Evolutionary conservation across 2,888 invertebrate species (phyloP).

Genomic region (Leptopilina myrica): DNA sequence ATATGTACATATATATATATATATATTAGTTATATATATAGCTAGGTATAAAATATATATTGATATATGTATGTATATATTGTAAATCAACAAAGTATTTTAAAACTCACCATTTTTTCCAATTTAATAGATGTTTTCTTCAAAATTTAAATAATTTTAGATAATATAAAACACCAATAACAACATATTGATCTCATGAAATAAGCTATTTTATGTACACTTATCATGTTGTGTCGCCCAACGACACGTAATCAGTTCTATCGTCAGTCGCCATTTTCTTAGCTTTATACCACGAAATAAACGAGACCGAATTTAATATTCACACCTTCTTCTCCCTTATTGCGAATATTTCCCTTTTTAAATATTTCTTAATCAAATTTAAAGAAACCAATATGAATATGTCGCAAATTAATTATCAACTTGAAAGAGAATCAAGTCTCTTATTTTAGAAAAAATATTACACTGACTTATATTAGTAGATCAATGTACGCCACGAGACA

Average conservation of each 20-base stretch:
- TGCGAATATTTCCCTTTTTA: not conserved
- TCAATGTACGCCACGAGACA: conserved; percentile 39
- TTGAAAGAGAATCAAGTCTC: not conserved
- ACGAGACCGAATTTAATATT: not conserved
- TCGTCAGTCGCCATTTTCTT: conserved; percentile 37
- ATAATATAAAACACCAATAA: conserved; percentile 26
- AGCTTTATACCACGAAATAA: conserved; percentile 4
- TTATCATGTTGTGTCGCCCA: conserved; percentile 17
- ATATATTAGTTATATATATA: too few species aligned
- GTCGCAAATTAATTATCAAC: conserved; percentile 4
- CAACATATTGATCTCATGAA: conserved; percentile 7
- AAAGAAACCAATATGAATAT: not conserved
- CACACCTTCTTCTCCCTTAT: not conserved
- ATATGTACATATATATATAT: not conserved
- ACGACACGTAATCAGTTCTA: conserved; percentile 38
- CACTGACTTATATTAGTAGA: conserved; percentile 31
- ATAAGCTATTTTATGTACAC: conserved; percentile 18
- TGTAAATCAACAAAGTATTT: not conserved
- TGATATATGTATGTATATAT: not conserved
- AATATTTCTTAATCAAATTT: conserved; percentile 1
- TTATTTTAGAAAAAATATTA: conserved; percentile 22
- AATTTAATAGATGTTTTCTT: conserved; percentile 19
- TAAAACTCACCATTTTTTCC: conserved; percentile 32
- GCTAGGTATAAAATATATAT: not conserved
- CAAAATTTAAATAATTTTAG: conserved; percentile 17